Evolutionary conservation across 2,888 invertebrate species (phyloP).

Genomic region (Pseudococcus jackbeardsleyi): DNA sequence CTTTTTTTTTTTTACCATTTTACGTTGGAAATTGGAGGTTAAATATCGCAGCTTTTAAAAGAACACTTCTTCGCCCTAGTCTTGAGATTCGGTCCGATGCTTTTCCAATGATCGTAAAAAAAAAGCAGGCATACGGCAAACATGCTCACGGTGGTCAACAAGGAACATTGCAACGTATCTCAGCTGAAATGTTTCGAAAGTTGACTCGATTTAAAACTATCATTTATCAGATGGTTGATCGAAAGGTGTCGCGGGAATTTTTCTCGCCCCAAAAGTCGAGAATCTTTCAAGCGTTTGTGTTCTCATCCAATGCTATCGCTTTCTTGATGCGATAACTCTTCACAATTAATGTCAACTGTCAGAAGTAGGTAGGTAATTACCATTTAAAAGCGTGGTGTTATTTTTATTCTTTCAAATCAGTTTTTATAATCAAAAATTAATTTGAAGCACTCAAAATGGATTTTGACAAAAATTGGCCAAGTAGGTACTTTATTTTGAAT

Average conservation of each 20-base stretch:
- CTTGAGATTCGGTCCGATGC: constrained; percentile 28
- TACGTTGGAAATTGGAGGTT: constrained; percentile 62
- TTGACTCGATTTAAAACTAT: constrained; percentile 56
- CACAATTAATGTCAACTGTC: constrained; percentile 17
- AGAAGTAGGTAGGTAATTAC: not conserved
- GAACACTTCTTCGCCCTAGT: not conserved
- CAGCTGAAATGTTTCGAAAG: not conserved
- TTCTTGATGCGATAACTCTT: not conserved
- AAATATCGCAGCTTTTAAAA: constrained; percentile 58
- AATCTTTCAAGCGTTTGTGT: not conserved
- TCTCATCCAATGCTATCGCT: not conserved
- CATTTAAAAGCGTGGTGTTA: not conserved
- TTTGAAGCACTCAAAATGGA: too few relatives aligned
- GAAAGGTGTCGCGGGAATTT: constrained; percentile 22
- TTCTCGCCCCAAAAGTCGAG: not conserved
- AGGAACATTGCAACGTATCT: not conserved
- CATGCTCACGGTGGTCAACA: not conserved
- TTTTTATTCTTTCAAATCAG: too few relatives aligned
- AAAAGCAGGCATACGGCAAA: not conserved
- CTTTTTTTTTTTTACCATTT: constrained; percentile 4
- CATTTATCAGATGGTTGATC: constrained; percentile 54
- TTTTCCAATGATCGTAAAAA: constrained; percentile 5
- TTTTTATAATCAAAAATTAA: too few relatives aligned
- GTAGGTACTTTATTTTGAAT: too few relatives aligned
- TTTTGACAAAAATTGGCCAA: too few relatives aligned